Percentiles rank a stretch among this genome's conserved stretches.
Evolutionary conservation across 92 coral and sea anemone genomes (phyloP).

Genomic region (Heliopora coerulea): DNA sequence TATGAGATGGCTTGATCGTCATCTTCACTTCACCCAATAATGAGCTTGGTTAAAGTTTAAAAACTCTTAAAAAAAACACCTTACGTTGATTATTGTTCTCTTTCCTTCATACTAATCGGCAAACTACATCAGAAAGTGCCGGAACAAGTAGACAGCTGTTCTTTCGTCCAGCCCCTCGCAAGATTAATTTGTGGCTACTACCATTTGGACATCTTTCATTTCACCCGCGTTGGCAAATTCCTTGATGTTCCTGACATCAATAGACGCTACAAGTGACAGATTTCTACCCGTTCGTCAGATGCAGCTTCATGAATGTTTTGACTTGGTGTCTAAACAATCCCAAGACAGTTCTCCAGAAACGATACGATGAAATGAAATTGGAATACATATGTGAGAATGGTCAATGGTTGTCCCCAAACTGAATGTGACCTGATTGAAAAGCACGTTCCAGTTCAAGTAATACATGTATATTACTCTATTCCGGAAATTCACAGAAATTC

Average conservation of each 20-base stretch:
- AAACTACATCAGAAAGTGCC: not conserved
- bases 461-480: too few relatives aligned
- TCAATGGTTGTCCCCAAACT: not conserved
- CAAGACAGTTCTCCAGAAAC: not conserved
- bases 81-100: too few relatives aligned
- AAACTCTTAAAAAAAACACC: too few relatives aligned
- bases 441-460: too few relatives aligned
- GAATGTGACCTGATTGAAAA: too few relatives aligned
- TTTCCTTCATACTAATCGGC: too few relatives aligned
- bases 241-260: not conserved
- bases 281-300: not conserved
- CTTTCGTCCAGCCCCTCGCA: constrained; percentile 20
- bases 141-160: constrained; percentile 23
- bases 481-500: too few relatives aligned
- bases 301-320: not conserved
- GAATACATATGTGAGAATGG: not conserved
- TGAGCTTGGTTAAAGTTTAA: too few relatives aligned
- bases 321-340: constrained; percentile 17
- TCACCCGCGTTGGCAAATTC: not conserved
- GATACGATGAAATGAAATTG: not conserved
- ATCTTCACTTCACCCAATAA: too few relatives aligned
- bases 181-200: constrained; percentile 5
- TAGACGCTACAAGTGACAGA: not conserved
- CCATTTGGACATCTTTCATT: constrained; percentile 28
- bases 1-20: too few relatives aligned